Base-by-base conservation (phyloP, 2,888 invertebrate genomes). In the Andricus quercusramuli region DNA sequence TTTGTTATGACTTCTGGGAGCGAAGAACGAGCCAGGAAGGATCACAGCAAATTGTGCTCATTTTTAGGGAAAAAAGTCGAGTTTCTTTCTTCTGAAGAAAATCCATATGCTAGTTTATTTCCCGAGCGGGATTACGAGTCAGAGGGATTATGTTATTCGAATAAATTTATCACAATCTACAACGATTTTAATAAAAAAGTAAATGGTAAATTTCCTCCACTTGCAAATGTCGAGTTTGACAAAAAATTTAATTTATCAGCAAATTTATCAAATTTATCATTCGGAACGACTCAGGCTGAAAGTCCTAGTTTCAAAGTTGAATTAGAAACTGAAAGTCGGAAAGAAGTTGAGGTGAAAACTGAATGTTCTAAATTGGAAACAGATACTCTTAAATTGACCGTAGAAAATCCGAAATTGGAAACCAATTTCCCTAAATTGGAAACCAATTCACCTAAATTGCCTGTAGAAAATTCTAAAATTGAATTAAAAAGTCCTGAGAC, bases 61-160 rank as follows among this genome's bases (percentile, higher is more conserved):
- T 47, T 85, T 77, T 80, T 88, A 20, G 76, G 83, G 5, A 84
- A 80, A 22, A 82, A 79, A 17, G 62, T 81, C 13, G 77, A 84
- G 59, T 83, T 68, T 77, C 15, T 80, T 32, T 85, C 78, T 20
- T 85, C 68, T 6, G 82, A 79, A 44, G 83, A 80, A 68, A 90
- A 90, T 87, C 86, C 85, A 44, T 90, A 84, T 78, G 83, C 85
- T 6, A 86, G 89, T 65, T 76, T 89, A 56, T 86, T 88, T 78
- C 89, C 89, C 11, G 83, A 87, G 74, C 88, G 90, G 84, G 88
- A 90, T 82, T 88, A 86, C 67, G 88, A 88, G 83, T 86, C 83
- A 68, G 88, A 87, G 29, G 83, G 83, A 51, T 82, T 90, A 79
- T 88, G 85, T 78, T 90, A 89, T 83, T 86, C 86, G 70, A 91